phyloP scores from a whole-genome alignment of 2,888 invertebrate species.

The Perdita meconis region DNA sequence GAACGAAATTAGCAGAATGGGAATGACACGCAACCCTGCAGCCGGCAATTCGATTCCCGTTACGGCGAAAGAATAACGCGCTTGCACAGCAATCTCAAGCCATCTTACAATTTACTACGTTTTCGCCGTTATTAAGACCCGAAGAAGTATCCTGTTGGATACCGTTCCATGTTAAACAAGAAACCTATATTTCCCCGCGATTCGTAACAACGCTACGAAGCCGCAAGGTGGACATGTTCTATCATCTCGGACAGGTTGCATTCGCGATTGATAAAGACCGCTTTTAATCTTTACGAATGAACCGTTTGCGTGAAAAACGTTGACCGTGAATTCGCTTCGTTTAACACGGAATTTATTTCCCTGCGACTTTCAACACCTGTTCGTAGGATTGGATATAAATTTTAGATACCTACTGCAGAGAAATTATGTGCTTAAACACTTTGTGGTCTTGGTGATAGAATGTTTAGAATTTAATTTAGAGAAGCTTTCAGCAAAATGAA shows the following conservation, averaged over 20 bases:
- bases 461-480: too few relatives aligned
- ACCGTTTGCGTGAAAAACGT: not conserved
- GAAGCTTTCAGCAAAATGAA: too few relatives aligned
- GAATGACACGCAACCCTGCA: conserved; percentile 68
- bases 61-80: conserved; percentile 67
- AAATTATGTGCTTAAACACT: too few relatives aligned
- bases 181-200: conserved; percentile 42
- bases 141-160: conserved; percentile 33
- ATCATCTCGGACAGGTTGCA: conserved; percentile 15
- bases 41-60: conserved; percentile 68
- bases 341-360: not conserved
- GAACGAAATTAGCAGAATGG: conserved; percentile 64
- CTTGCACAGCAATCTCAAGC: conserved; percentile 52
- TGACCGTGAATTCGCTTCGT: not conserved
- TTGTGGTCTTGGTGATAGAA: too few relatives aligned
- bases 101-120: conserved; percentile 56
- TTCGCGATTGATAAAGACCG: conserved; percentile 4
- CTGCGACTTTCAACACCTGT: too few relatives aligned
- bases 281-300: not conserved
- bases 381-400: too few relatives aligned
- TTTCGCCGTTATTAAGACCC: conserved; percentile 65
- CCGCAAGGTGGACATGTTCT: not conserved
- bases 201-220: conserved; percentile 12
- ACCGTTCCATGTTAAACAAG: conserved; percentile 55
- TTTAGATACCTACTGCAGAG: too few relatives aligned